Base-by-base conservation (phyloP, 2,797 vertebrate genomes). In the Manis pentadactyla region DNA sequence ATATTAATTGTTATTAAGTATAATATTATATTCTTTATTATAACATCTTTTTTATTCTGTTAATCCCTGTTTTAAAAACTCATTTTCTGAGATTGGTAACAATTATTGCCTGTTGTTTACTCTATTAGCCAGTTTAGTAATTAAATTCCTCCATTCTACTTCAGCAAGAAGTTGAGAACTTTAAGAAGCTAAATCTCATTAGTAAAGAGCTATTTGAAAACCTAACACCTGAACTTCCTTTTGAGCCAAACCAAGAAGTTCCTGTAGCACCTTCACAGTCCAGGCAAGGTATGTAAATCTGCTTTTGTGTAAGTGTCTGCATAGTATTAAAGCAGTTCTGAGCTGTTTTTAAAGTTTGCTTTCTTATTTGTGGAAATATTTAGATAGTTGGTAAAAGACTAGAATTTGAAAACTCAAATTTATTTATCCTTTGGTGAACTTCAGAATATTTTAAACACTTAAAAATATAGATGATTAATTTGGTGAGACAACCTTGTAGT, bases 151-250 rank as follows among this genome's bases (percentile, higher is more conserved):
- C 97, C 97, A 92, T 98, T 55, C 89, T 93, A 87, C 96, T 97
- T 97, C 98, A 99, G 98, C 99, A 99, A 98, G 99, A 99, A 94
- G 98, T 99, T 89, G 99, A 99, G 97, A 99, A 98, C 98, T 99
- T 99, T 97, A 99, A 99, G 98, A 99, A 99, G 98, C 97, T 99
- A 78, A 99, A 98, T 96, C 95, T 99, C 95, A 99, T 99, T 98
- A 99, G 98, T 98, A 99, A 99, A 98, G 99, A 99, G n/a, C 99
- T 99, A 97, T 99, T 99, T 96, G 98, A 99, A 69, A 99, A 98
- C 42, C 98, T 99, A 97, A 94, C 98, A 95, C 99, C 99, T 63
- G 99, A 99, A 98, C 97, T 98, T 82, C 96, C 98, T 8, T 95
- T 99, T 61, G 99, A 99, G 93, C 91, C 98, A 75, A 98, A 98